These are phyloP conservation scores for Eclectus roratus DNA, from an alignment of 2,113 vertebrate genomes.

Conservation along the genomic window DNA sequence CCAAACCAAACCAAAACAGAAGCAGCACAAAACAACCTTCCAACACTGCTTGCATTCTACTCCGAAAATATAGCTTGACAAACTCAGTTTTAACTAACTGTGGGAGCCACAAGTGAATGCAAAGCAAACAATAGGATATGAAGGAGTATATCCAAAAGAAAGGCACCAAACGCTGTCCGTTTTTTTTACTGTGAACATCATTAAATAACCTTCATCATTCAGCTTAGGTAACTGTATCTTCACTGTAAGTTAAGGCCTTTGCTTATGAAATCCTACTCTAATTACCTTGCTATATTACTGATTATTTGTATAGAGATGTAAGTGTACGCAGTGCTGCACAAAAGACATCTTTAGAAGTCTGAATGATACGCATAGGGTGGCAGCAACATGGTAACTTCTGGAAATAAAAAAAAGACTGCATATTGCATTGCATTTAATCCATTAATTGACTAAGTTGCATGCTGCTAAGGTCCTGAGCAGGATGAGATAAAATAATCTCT, in stretches of 20 bases:
- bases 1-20: background rate
- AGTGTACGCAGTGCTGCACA: background rate
- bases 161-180: background rate
- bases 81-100: background rate
- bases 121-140: background rate
- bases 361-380: background rate
- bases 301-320: background rate
- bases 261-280: background rate
- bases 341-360: background rate
- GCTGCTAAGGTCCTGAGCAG: background rate
- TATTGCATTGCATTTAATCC: background rate
- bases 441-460: background rate
- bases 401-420: background rate
- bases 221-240: background rate
- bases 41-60: background rate
- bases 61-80: background rate
- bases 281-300: background rate
- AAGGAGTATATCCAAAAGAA: background rate
- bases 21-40: conserved; percentile 7
- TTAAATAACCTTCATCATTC: background rate
- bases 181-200: background rate
- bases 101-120: background rate
- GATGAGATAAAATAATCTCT: background rate
- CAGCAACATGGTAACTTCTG: background rate
- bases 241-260: background rate